A percentile compares a stretch with the other conserved stretches of the same genome.
Evolutionary conservation across 2,888 invertebrate genomes (phyloP).

Genomic region (Trachelus tabidus): DNA sequence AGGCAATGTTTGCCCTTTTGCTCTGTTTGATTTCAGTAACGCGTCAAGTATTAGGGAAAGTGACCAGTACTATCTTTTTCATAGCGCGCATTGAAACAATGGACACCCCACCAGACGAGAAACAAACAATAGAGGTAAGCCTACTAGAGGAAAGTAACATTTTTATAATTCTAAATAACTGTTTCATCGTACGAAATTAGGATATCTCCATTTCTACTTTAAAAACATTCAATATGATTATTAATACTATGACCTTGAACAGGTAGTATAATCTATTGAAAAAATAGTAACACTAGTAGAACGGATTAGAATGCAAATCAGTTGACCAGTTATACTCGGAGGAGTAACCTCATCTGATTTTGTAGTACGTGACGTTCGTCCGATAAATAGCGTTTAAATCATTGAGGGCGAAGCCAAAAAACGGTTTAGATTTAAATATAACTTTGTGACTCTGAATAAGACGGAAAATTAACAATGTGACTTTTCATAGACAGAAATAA

Average conservation of each 20-base stretch:
- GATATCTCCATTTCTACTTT: neutral
- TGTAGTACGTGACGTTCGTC: neutral
- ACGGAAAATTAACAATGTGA: neutral
- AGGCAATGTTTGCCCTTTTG: slow-evolving; percentile 14
- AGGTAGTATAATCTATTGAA: neutral
- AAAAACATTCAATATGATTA: neutral
- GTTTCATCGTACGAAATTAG: neutral
- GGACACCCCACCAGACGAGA: neutral
- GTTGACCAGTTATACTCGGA: neutral
- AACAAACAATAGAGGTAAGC: neutral
- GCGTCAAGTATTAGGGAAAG: slow-evolving; percentile 13
- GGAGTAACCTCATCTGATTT: neutral
- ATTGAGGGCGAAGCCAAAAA: neutral
- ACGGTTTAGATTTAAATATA: neutral
- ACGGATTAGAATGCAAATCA: neutral
- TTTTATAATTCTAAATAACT: neutral
- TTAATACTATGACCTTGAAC: neutral
- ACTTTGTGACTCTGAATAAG: neutral
- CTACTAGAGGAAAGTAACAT: neutral
- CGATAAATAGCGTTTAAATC: neutral
- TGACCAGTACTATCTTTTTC: slow-evolving; percentile 3
- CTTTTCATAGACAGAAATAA: neutral
- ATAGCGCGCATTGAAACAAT: neutral
- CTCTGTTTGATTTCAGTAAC: slow-evolving; percentile 14
- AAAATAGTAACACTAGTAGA: neutral